A percentile compares a stretch with the other conserved stretches of the same genome.
Evolutionary conservation across 2,888 invertebrate species (phyloP).

Genomic region (Norana najaformis): DNA sequence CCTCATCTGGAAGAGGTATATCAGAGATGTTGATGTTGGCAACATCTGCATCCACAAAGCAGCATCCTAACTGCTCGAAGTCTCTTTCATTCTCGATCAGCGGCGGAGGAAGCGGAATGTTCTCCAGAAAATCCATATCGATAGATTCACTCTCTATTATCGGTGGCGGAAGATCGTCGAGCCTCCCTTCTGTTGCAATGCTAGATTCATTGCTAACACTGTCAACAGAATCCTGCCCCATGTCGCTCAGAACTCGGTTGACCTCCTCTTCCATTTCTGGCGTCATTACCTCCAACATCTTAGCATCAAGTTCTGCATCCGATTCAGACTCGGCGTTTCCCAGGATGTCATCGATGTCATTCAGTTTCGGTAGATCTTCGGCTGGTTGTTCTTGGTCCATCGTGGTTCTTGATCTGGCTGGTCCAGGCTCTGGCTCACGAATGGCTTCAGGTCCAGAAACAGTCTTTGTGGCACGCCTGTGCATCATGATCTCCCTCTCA

Average conservation of each 20-base stretch:
- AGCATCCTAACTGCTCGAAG: background rate
- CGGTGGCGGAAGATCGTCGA: background rate
- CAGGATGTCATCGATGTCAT: constrained; percentile 16
- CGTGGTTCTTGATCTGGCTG: background rate
- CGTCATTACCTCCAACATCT: background rate
- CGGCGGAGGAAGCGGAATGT: constrained; percentile 19
- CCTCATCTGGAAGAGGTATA: constrained; percentile 19
- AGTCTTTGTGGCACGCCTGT: background rate
- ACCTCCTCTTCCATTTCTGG: constrained; percentile 19
- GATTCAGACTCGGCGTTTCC: background rate
- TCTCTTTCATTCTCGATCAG: background rate
- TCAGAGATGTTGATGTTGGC: background rate
- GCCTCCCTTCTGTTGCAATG: constrained; percentile 4
- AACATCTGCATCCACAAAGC: background rate
- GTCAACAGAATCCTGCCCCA: background rate
- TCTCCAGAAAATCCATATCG: constrained; percentile 6
- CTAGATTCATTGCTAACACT: background rate
- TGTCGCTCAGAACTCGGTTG: background rate
- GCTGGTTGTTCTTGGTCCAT: background rate
- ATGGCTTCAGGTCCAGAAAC: background rate
- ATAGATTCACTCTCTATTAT: background rate
- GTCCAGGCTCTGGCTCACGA: background rate
- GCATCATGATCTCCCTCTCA: constrained; percentile 37
- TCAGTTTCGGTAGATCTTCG: background rate
- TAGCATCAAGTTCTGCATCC: background rate